Evolutionary conservation across 2,113 vertebrate species (phyloP).

Genomic region (Oncorhynchus gorbuscha): DNA sequence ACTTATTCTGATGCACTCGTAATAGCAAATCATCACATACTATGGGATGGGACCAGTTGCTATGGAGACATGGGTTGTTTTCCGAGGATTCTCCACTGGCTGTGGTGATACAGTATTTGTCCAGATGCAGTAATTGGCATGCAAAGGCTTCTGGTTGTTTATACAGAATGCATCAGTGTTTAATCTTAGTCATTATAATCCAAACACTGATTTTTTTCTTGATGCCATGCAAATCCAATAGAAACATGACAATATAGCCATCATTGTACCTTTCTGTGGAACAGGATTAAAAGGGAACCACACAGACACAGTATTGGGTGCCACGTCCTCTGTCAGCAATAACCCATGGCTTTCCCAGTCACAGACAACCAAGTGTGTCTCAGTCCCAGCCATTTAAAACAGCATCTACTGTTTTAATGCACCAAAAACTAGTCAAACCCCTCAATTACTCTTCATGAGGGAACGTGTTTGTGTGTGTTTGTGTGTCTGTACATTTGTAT

Average conservation of each 20-base stretch:
- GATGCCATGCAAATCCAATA: background rate
- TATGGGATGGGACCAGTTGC: background rate
- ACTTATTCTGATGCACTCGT: slow-evolving; percentile 40
- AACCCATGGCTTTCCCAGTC: slow-evolving; percentile 54
- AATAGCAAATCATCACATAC: background rate
- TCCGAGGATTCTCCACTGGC: background rate
- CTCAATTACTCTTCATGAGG: slow-evolving; percentile 71
- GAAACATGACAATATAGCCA: background rate
- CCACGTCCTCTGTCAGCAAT: slow-evolving; percentile 71
- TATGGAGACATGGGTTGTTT: background rate
- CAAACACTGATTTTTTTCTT: background rate
- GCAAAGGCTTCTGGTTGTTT: background rate
- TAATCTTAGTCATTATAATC: no score
- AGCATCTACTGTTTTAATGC: slow-evolving; percentile 67
- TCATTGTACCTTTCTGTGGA: background rate
- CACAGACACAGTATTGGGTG: slow-evolving; percentile 26
- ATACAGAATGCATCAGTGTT: background rate
- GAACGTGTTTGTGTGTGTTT: slow-evolving; percentile 45
- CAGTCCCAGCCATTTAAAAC: slow-evolving; percentile 45
- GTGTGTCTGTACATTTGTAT: slow-evolving; percentile 22
- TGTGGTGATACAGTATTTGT: background rate
- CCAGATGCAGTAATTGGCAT: background rate
- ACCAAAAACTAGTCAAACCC: slow-evolving; percentile 72
- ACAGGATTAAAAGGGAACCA: background rate
- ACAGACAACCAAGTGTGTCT: slow-evolving; percentile 67